Conservation (phyloP, 1,140 invertebrate genomes). For the Propsilocerus akamusi region DNA sequence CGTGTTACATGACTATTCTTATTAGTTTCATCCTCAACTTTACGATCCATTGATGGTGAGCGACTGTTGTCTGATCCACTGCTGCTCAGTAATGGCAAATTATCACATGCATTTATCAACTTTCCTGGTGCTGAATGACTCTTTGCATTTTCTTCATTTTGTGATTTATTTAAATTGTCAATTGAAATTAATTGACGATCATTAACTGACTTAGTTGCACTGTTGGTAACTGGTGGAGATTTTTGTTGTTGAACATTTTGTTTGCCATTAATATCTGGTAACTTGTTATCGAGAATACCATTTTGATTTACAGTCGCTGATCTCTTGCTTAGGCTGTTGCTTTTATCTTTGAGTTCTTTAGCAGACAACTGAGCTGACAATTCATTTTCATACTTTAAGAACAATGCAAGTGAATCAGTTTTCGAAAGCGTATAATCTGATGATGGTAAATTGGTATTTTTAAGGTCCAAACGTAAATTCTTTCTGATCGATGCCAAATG, state of each 20-base stretch:
- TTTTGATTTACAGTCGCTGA: constrained; percentile 11
- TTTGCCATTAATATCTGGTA: background rate
- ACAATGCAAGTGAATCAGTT: constrained; percentile 21
- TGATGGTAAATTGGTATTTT: background rate
- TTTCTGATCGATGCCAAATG: constrained; percentile 6
- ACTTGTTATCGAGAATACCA: background rate
- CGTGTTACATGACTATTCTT: background rate
- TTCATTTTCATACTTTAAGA: constrained; percentile 22
- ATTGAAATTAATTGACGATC: background rate
- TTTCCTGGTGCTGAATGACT: constrained; percentile 8
- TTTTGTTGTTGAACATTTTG: background rate
- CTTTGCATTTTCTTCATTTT: background rate
- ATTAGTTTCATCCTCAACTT: background rate
- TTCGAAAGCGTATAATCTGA: constrained; percentile 13
- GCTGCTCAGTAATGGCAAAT: constrained; percentile 13
- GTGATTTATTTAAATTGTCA: background rate
- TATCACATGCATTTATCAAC: constrained; percentile 22
- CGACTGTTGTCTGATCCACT: constrained; percentile 7
- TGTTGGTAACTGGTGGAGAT: background rate
- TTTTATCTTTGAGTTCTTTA: constrained; percentile 23
- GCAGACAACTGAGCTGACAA: constrained; percentile 13
- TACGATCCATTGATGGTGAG: constrained; percentile 7
- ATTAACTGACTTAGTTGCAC: background rate
- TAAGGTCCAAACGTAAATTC: constrained; percentile 8
- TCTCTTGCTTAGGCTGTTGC: constrained; percentile 21